Evolutionary conservation across 1,140 invertebrate species (phyloP).

Genomic region (Heliconius melpomene): DNA sequence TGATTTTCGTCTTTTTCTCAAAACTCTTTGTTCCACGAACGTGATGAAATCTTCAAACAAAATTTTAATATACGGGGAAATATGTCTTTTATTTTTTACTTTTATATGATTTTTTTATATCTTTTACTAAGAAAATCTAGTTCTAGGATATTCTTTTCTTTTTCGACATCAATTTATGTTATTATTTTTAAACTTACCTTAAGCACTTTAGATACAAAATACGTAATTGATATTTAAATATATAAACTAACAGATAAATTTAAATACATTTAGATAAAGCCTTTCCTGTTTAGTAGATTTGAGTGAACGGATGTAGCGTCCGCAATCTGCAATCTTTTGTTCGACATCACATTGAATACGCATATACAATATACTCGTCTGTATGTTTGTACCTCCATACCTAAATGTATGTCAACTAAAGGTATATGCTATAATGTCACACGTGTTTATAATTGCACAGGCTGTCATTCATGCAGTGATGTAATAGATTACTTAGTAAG

Average conservation of each 20-base stretch:
- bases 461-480: constrained; percentile 32
- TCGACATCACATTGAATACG: constrained; percentile 2
- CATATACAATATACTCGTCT: neutral
- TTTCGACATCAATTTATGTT: too few species aligned
- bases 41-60: neutral
- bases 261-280: neutral
- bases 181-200: neutral
- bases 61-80: neutral
- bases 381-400: neutral
- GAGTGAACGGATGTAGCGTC: constrained; percentile 24
- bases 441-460: constrained; percentile 30
- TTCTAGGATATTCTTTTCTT: too few species aligned
- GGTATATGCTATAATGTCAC: constrained; percentile 15
- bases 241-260: neutral
- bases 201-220: neutral
- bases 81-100: neutral
- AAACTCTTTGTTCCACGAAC: constrained; percentile 1
- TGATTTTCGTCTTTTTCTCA: neutral
- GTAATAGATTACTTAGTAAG: constrained; percentile 27
- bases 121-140: too few species aligned
- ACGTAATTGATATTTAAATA: neutral
- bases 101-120: too few species aligned
- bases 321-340: constrained; percentile 24
- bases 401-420: neutral
- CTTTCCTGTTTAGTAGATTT: constrained; percentile 3